A percentile compares a stretch with the other conserved stretches of the same genome.
These are phyloP conservation scores for Oxygymnocypris stewartii DNA, from an alignment of 2,113 vertebrate genomes.

Conservation along the genomic window DNA sequence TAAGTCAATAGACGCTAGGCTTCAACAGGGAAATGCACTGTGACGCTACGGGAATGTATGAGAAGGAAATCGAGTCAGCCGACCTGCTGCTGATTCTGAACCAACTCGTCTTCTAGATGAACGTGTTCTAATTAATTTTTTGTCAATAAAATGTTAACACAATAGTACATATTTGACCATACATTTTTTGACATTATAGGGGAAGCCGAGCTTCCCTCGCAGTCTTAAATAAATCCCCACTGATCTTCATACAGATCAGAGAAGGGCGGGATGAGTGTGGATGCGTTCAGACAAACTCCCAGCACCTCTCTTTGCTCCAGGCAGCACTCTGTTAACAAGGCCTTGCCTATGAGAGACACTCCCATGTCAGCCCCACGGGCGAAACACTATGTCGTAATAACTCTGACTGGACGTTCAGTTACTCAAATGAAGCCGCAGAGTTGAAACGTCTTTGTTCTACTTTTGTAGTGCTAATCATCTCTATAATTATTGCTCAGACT, in stretches of 20 bases:
- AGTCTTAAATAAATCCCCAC: too few relatives aligned
- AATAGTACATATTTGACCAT: too few relatives aligned
- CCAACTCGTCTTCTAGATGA: too few relatives aligned
- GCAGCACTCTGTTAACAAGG: background rate
- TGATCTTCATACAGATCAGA: background rate
- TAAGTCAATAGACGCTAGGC: too few relatives aligned
- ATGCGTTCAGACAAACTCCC: background rate
- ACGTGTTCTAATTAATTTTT: too few relatives aligned
- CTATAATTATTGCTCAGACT: background rate
- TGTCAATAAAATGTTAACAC: too few relatives aligned
- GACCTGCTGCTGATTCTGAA: too few relatives aligned
- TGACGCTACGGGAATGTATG: too few relatives aligned
- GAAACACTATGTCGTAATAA: background rate
- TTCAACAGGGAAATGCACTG: too few relatives aligned
- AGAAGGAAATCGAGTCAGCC: too few relatives aligned
- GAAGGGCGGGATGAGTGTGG: background rate
- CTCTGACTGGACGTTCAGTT: background rate
- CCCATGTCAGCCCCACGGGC: background rate
- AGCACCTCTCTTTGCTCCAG: background rate
- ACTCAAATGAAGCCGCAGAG: background rate
- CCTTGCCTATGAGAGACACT: conserved; percentile 19
- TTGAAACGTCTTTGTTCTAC: background rate
- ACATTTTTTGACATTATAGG: too few relatives aligned
- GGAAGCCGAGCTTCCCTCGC: too few relatives aligned
- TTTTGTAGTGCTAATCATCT: background rate